Evolutionary conservation across 2,888 invertebrate species (phyloP).

Genomic region (Acanthosoma haemorrhoidale): DNA sequence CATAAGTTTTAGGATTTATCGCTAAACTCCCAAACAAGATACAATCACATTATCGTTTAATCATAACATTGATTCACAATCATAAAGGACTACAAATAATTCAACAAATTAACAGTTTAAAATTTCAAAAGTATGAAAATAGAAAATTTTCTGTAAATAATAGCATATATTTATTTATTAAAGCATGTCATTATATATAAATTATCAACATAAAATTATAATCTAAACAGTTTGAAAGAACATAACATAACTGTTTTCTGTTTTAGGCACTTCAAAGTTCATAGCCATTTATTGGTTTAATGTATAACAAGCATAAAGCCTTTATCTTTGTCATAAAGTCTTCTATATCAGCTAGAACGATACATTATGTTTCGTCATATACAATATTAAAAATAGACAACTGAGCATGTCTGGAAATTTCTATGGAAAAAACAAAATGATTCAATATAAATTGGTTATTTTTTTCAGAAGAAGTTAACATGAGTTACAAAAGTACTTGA

Average conservation of each 20-base stretch:
- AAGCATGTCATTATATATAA: background rate
- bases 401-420: background rate
- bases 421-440: background rate
- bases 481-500: background rate
- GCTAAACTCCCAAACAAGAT: background rate
- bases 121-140: conserved; percentile 9
- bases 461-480: background rate
- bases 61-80: background rate
- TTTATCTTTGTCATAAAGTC: conserved; percentile 18
- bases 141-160: conserved; percentile 6
- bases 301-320: conserved; percentile 27
- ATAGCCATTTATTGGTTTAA: conserved; percentile 39
- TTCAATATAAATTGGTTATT: background rate
- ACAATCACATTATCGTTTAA: background rate
- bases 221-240: background rate
- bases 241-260: conserved; percentile 1
- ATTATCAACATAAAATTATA: conserved; percentile 4
- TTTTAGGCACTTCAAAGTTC: conserved; percentile 40
- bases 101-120: background rate
- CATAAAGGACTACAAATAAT: background rate
- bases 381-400: conserved; percentile 29
- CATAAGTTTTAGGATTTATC: too few species aligned
- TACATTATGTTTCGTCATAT: conserved; percentile 29
- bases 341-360: conserved; percentile 32
- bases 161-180: background rate